phyloP scores from a whole-genome alignment of 2,888 invertebrate species.

The Agriotes lineatus region DNA sequence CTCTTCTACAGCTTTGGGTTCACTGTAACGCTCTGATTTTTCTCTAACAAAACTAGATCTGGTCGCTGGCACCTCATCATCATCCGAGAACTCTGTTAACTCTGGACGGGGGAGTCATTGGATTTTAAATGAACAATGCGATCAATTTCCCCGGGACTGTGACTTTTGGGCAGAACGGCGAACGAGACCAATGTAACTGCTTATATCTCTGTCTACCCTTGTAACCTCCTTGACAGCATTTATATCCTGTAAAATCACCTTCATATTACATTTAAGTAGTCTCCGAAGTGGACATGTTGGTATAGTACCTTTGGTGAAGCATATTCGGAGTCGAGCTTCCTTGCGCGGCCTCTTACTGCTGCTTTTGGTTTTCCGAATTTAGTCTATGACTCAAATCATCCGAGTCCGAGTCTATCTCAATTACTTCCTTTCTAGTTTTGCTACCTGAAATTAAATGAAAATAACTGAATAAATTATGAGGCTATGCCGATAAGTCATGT shows the following conservation, averaged over 20 bases:
- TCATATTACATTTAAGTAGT: background rate
- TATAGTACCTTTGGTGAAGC: constrained; percentile 32
- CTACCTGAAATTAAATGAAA: constrained; percentile 8
- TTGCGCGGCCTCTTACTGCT: constrained; percentile 56
- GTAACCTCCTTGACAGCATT: constrained; percentile 7
- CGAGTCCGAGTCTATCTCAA: constrained; percentile 45
- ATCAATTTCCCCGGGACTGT: constrained; percentile 56
- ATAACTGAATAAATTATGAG: too few species aligned
- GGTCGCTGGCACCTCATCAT: constrained; percentile 55
- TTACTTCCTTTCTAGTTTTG: background rate
- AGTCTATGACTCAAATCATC: constrained; percentile 21
- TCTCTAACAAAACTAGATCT: constrained; percentile 22
- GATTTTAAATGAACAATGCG: constrained; percentile 58
- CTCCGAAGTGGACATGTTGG: background rate
- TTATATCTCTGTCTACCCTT: constrained; percentile 3
- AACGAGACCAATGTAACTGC: constrained; percentile 21
- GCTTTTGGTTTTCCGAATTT: constrained; percentile 57
- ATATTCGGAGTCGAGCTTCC: constrained; percentile 49
- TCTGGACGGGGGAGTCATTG: constrained; percentile 51
- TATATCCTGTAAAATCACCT: constrained; percentile 14
- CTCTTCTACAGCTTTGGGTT: constrained; percentile 11
- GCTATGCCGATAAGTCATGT: too few species aligned
- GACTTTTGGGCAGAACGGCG: constrained; percentile 55
- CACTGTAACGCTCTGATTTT: constrained; percentile 21
- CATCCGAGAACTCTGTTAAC: constrained; percentile 63